Evolutionary conservation across 2,113 vertebrate species (phyloP).

Genomic region (Leucosticte australis): DNA sequence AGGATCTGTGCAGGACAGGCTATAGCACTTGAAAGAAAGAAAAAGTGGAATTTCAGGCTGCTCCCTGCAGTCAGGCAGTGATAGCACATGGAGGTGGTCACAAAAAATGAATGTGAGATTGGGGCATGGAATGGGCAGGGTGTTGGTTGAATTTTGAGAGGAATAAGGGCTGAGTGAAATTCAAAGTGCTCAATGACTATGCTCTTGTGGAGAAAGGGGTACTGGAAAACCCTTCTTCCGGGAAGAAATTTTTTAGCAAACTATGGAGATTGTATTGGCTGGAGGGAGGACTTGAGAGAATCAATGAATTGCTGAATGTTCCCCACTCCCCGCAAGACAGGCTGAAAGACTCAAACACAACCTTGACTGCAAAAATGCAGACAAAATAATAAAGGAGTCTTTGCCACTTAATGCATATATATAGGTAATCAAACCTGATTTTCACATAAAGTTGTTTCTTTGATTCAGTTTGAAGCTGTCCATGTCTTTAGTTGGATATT

Average conservation of each 20-base stretch:
- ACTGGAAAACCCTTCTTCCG: not conserved
- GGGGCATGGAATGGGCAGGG: not conserved
- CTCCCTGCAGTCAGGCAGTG: not conserved
- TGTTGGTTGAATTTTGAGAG: not conserved
- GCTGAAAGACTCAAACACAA: not conserved
- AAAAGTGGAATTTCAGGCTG: not conserved
- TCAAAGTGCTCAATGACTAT: not conserved
- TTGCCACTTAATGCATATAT: not conserved
- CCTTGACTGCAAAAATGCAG: not conserved
- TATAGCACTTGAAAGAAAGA: not conserved
- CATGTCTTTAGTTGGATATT: not conserved
- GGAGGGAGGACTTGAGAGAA: not conserved
- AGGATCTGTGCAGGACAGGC: not conserved
- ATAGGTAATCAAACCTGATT: accelerated
- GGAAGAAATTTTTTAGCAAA: not conserved
- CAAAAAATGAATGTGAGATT: not conserved
- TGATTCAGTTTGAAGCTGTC: not conserved
- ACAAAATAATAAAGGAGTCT: not conserved
- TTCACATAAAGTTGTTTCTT: not conserved
- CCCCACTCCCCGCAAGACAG: accelerated
- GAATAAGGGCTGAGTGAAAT: not conserved
- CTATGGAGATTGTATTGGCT: not conserved
- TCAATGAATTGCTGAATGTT: not conserved
- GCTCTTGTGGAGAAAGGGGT: not conserved
- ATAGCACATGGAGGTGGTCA: not conserved